Conservation (phyloP, 2,797 vertebrate genomes). For the Enteromius afrohamiltoni region DNA sequence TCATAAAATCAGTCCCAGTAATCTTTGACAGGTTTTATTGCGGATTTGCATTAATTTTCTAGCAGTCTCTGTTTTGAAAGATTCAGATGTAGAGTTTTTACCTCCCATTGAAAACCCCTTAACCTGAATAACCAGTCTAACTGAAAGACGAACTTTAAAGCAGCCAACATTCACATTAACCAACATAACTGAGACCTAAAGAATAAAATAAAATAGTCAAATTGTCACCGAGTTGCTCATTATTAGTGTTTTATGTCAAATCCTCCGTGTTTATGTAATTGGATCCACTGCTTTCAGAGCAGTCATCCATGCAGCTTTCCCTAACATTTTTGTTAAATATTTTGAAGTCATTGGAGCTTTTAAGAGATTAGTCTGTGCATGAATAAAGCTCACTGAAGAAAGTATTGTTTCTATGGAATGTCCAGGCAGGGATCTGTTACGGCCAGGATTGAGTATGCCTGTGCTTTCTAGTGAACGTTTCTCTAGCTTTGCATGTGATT, state of each 20-base stretch:
- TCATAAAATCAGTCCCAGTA: neutral
- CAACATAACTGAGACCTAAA: conserved; percentile 10
- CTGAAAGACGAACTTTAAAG: neutral
- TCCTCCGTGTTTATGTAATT: conserved; percentile 27
- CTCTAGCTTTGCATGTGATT: conserved; percentile 57
- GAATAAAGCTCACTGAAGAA: conserved; percentile 40
- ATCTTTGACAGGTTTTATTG: neutral
- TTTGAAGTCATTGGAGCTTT: conserved; percentile 53
- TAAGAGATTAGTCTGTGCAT: conserved; percentile 47
- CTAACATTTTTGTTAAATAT: conserved; percentile 45
- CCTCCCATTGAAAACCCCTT: neutral
- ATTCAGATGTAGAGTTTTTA: conserved; percentile 6
- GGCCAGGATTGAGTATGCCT: conserved; percentile 42
- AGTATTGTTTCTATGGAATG: conserved; percentile 52
- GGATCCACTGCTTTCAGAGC: conserved; percentile 34
- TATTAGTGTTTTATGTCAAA: conserved; percentile 25
- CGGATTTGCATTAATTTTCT: conserved; percentile 1
- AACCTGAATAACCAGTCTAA: conserved; percentile 1
- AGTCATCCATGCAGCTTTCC: conserved; percentile 14
- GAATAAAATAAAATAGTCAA: neutral
- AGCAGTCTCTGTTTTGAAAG: neutral
- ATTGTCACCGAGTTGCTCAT: neutral
- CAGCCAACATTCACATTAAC: neutral
- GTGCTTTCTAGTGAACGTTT: conserved; percentile 50
- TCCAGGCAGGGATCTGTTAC: conserved; percentile 33